Evolutionary conservation across 2,797 vertebrate species (phyloP).

Genomic region (Ptychobarbus kaznakovi): DNA sequence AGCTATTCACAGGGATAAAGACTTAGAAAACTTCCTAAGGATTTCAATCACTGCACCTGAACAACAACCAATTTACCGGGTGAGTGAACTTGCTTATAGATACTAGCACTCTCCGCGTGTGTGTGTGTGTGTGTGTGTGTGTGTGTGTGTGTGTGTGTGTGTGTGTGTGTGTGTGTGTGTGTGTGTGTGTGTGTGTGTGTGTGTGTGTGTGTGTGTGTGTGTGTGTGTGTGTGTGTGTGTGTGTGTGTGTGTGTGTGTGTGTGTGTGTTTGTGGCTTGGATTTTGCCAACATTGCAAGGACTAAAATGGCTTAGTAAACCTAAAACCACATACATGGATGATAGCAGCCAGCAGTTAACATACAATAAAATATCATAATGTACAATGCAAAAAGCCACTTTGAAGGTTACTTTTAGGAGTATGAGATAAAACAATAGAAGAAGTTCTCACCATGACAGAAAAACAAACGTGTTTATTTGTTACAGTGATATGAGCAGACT

Average conservation of each 20-base stretch:
- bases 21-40: not conserved
- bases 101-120: not conserved
- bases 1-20: not conserved
- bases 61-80: conserved; percentile 14
- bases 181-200: too few relatives aligned
- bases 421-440: not conserved
- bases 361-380: not conserved
- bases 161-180: too few relatives aligned
- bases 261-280: not conserved
- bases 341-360: not conserved
- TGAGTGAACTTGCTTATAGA: conserved; percentile 4
- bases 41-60: conserved; percentile 5
- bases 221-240: not conserved
- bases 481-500: not conserved
- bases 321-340: not conserved
- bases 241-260: not conserved
- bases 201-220: too few relatives aligned
- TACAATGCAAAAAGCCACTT: not conserved
- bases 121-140: too few relatives aligned
- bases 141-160: too few relatives aligned
- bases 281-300: not conserved
- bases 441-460: not conserved
- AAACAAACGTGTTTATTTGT: not conserved
- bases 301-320: not conserved
- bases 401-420: not conserved